Percentiles rank a stretch among this genome's conserved stretches.
phyloP scores from a whole-genome alignment of 2,797 vertebrate species.

The Trachops cirrhosus region DNA sequence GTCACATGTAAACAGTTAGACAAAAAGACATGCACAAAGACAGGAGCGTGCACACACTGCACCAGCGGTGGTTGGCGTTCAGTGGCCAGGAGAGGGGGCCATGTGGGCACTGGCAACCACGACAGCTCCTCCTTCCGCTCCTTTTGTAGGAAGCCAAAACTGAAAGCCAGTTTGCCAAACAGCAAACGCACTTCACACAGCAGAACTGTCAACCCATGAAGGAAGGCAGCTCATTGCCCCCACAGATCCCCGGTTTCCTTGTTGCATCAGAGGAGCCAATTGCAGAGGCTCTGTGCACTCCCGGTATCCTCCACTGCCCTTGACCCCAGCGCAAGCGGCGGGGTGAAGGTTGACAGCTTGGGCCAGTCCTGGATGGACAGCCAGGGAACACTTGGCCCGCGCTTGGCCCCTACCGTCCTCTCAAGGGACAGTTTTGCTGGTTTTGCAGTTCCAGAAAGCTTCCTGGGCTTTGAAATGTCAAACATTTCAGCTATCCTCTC shows the following conservation, averaged over 20 bases:
- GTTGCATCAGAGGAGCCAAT: background rate
- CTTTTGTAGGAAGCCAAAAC: conserved; percentile 14
- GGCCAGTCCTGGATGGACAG: background rate
- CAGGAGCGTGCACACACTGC: background rate
- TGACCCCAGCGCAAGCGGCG: background rate
- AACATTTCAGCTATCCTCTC: background rate
- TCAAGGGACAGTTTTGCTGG: background rate
- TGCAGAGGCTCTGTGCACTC: background rate
- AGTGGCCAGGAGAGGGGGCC: conserved; percentile 55
- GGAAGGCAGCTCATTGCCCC: background rate
- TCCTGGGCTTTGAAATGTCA: conserved; percentile 33
- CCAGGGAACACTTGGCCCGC: background rate
- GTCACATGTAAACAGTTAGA: background rate
- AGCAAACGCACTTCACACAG: background rate
- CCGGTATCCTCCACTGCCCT: background rate
- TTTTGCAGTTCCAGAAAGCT: conserved; percentile 1
- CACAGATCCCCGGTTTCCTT: background rate
- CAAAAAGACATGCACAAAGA: background rate
- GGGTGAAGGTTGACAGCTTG: background rate
- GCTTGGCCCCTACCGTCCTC: conserved; percentile 57
- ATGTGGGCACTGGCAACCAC: background rate
- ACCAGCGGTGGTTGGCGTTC: background rate
- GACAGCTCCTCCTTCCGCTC: conserved; percentile 32
- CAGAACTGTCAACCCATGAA: background rate
- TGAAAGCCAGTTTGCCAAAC: conserved; percentile 28